Evolutionary conservation across 2,113 vertebrate genomes (phyloP).

Genomic region (Dermatemys mawii): DNA sequence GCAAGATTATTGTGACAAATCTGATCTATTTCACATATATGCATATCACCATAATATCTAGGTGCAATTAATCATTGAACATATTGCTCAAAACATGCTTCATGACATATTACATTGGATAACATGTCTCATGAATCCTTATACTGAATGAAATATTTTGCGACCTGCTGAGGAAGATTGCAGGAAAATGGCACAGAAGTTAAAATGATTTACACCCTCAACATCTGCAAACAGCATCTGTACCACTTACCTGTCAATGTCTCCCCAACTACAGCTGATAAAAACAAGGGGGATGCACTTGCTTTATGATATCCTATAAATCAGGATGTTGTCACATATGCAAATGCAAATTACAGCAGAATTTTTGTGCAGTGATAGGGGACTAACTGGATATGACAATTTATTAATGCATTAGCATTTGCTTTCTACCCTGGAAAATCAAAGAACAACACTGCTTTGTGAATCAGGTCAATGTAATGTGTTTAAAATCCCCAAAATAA

Average conservation of each 20-base stretch:
- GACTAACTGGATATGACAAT: neutral
- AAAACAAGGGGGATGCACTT: neutral
- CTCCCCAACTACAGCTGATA: neutral
- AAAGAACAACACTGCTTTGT: neutral
- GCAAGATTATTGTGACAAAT: slow-evolving; percentile 1
- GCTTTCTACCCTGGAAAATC: neutral
- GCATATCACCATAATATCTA: neutral
- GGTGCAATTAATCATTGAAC: neutral
- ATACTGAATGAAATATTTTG: neutral
- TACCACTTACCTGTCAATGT: neutral
- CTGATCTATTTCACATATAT: neutral
- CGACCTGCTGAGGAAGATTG: neutral
- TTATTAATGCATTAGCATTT: neutral
- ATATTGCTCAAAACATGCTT: neutral
- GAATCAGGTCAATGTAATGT: neutral
- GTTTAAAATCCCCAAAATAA: neutral
- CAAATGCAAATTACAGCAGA: neutral
- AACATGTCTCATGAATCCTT: slow-evolving; percentile 26
- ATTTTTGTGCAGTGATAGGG: neutral
- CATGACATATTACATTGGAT: slow-evolving; percentile 25
- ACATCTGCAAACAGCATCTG: neutral
- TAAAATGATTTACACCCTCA: neutral
- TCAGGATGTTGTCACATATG: neutral
- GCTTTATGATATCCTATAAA: neutral
- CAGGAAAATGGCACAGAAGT: neutral